Base-by-base conservation (phyloP, 2,888 invertebrate genomes). In the Hololepta plana region DNA sequence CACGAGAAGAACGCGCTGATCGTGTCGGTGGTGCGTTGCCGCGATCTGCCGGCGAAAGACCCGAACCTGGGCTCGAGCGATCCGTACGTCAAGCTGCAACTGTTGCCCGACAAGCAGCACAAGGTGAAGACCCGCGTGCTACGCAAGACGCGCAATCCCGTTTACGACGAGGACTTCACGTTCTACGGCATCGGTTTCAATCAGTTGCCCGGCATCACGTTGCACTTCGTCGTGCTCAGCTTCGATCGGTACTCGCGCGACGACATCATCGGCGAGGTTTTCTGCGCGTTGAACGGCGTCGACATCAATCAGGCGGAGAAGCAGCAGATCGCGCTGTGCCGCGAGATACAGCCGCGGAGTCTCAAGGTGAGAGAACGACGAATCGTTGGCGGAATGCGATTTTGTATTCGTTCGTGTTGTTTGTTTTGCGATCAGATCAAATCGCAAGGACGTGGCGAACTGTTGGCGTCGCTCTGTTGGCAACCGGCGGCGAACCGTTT, bases 101-200 rank as follows among this genome's bases (percentile, higher is more conserved):
- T 98, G 19, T 60, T 98, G 37, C 98, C 98, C 0, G 96, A 96
- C 46, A 95, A 95, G 53, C 88, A 90, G 49, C 93, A 95, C 51
- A 90, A 91, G 55, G 93, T 91, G 29, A 95, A 93, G 59, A 93
- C 93, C 32, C 67, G 95, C 30, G 95, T 98, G 5, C 72, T 96
- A 19, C 73, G 95, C 37, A 93, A 95, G 53, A 95, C 96, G 23
- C 68, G 85, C 27, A 87, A 88, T 58, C 98, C 98, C 0, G 79
- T 88, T 2, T 98, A 95, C 56, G 95, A 98, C 46, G 98, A 98
- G 57, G 95, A 95, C 54, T 98, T 98, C 53, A 96, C 95, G 2
- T 96, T 98, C 66, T 98, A 93, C 51, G 95, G 95, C 28, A 71
- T 90, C 43, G 74, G 73, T 25, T 72, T 76, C 38, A 75, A 77